Base-by-base conservation (phyloP, 2,113 vertebrate species). In the Sakesphorus luctuosus region DNA sequence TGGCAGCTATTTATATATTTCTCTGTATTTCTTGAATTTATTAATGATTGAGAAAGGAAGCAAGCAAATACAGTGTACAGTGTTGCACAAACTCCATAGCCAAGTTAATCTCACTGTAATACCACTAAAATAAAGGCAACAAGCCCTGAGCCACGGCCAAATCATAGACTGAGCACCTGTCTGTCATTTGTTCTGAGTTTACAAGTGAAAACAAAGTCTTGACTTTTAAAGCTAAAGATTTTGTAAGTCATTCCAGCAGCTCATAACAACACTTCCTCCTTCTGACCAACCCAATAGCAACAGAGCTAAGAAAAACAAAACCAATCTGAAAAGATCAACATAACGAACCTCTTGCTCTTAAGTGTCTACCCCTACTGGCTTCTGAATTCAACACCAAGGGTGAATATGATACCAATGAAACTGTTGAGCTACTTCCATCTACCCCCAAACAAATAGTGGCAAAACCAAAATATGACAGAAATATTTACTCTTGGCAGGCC, bases 111-210 rank as follows among this genome's bases (percentile, higher is more conserved):
- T 95, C 56, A 62, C 43, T 81, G 11, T 66, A 83, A 49, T 80
- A 86, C 58, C 72, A 75, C 90, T 92, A 82, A 96, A 97, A 94
- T 90, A 97, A 97, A 96, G 65, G 87, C 94, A 96, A 82, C 73
- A 93, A 93, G 52, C 55, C 19, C 69, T 96, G 93, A 97, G 80
- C 86, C 55, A 40, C 75, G 80, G 90, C 94, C 96, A 98, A 97
- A 94, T 95, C 52, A 96, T 97, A 97, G 90, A 86, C 53, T 85
- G 88, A 84, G 94, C 94, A 97, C 90, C 96, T 97, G 96, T 87
- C 35, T 96, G 89, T 91, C 92, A 94, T 98, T 97, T 97, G 75
- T 96, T 96, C 88, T 74, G 95, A 95, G 84, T 94, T 97, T 98
- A 96, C 78, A 97, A 94, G 82, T 73, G 94, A 95, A 97, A 97